These are phyloP conservation scores for Jaculus jaculus DNA, from an alignment of 2,113 vertebrate species.

Conservation along the genomic window DNA sequence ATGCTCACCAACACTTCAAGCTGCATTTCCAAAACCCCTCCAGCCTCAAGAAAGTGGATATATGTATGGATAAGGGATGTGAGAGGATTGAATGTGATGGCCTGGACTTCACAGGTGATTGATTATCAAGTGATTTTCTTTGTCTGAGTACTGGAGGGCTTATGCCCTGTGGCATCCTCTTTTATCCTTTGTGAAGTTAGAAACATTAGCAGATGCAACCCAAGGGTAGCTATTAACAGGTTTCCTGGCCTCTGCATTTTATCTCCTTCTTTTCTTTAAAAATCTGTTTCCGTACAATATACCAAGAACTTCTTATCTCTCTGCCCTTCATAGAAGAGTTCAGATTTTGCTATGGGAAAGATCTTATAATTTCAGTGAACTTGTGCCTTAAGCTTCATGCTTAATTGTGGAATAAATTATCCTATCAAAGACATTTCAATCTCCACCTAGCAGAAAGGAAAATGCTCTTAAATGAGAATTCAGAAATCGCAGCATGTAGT, in stretches of 20 bases:
- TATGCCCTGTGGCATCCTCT: not conserved
- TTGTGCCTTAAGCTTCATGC: conserved; percentile 48
- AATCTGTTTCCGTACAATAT: not conserved
- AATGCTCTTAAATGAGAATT: conserved; percentile 60
- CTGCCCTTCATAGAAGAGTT: conserved; percentile 20
- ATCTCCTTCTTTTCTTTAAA: conserved; percentile 45
- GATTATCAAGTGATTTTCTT: not conserved
- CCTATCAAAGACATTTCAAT: conserved; percentile 63
- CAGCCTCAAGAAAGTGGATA: not conserved
- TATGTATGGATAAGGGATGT: not conserved
- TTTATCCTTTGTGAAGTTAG: conserved; percentile 20
- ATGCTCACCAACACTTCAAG: conserved; percentile 9
- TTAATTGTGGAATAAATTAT: conserved; percentile 65
- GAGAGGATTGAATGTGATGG: not conserved
- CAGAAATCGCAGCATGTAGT: conserved; percentile 59
- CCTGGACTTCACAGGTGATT: not conserved
- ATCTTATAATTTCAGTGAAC: conserved; percentile 38
- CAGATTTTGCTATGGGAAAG: conserved; percentile 28
- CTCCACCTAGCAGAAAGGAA: conserved; percentile 46
- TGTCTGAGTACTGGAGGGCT: conserved; percentile 12
- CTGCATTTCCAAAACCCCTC: not conserved
- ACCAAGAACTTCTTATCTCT: conserved; percentile 5
- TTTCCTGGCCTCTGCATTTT: not conserved
- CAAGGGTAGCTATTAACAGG: conserved; percentile 19
- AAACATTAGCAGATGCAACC: not conserved